Evolutionary conservation across 2,888 invertebrate genomes (phyloP).

Genomic region (Calliphora vomitoria): DNA sequence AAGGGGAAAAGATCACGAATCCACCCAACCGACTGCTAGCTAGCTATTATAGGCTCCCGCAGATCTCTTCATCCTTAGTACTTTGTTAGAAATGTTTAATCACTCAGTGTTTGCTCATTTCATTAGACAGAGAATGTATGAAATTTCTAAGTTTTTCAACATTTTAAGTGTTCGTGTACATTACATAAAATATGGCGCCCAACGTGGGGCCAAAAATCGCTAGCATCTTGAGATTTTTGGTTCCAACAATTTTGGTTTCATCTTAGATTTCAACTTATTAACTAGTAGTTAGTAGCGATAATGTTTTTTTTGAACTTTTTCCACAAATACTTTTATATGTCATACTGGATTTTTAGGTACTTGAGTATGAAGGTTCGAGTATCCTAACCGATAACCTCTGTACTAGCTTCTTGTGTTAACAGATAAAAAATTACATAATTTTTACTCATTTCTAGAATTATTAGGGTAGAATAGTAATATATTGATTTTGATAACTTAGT

Average conservation of each 20-base stretch:
- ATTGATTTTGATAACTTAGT: too few relatives aligned
- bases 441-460: neutral
- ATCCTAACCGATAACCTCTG: constrained; percentile 1
- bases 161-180: neutral
- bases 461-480: too few relatives aligned
- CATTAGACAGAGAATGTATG: neutral
- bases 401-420: neutral
- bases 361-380: constrained; percentile 14
- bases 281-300: too few relatives aligned
- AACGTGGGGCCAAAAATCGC: neutral
- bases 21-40: too few relatives aligned
- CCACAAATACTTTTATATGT: neutral
- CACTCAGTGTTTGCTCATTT: neutral
- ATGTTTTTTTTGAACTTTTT: neutral
- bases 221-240: neutral
- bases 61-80: neutral
- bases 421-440: neutral
- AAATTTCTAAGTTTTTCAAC: neutral
- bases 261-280: too few relatives aligned
- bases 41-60: constrained; percentile 7
- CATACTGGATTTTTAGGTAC: neutral
- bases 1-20: neutral
- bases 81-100: neutral
- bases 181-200: constrained; percentile 1
- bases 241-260: neutral